These are phyloP conservation scores for Catagonus wagneri DNA, from an alignment of 2,113 vertebrate genomes.

Conservation along the genomic window DNA sequence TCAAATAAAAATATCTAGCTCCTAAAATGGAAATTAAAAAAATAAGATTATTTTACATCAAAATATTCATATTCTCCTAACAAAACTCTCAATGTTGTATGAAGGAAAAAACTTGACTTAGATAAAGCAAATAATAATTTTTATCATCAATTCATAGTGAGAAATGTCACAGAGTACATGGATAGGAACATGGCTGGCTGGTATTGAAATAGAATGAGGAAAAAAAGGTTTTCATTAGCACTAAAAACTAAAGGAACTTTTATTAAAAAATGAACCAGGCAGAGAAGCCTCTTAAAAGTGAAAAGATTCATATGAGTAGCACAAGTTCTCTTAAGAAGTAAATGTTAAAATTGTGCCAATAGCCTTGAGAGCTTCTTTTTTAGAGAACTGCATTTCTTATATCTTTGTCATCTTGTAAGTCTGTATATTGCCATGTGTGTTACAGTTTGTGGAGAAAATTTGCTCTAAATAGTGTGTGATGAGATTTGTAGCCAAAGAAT, in stretches of 20 bases:
- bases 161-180: background rate
- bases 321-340: conserved; percentile 11
- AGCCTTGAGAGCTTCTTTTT: background rate
- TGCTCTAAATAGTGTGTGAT: background rate
- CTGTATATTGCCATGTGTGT: conserved; percentile 16
- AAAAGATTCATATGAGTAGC: background rate
- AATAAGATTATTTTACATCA: background rate
- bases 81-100: background rate
- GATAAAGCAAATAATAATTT: background rate
- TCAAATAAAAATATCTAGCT: conserved; percentile 14
- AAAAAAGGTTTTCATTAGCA: background rate
- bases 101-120: background rate
- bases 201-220: background rate
- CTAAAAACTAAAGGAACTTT: background rate
- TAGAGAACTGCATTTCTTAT: background rate
- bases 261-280: background rate
- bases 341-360: conserved; percentile 36
- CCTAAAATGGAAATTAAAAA: background rate
- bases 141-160: background rate
- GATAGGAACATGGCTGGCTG: background rate
- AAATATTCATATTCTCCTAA: background rate
- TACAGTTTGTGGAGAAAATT: background rate
- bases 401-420: conserved; percentile 5
- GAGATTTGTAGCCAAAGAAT: conserved; percentile 44
- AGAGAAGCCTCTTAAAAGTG: background rate